Evolutionary conservation across 2,797 vertebrate genomes (phyloP).

Genomic region (Lagorchestes hirsutus): DNA sequence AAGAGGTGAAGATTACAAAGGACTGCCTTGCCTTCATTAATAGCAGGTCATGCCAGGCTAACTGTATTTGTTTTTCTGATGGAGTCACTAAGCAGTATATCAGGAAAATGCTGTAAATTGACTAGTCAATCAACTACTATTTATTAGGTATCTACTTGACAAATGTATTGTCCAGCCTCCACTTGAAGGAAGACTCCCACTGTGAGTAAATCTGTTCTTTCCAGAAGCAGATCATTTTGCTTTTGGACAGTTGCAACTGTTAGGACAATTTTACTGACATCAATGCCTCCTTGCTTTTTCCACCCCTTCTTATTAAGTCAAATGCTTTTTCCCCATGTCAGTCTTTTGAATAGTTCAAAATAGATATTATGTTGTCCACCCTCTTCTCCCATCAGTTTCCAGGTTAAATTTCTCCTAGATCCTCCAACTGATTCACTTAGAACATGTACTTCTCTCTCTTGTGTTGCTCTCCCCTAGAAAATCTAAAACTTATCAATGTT

Average conservation of each 20-base stretch:
- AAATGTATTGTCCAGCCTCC: not conserved
- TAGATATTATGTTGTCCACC: not conserved
- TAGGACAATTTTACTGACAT: not conserved
- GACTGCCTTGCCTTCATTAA: not conserved
- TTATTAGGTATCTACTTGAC: not conserved
- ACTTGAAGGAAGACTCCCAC: not conserved
- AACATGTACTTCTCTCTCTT: not conserved
- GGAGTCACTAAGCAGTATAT: not conserved
- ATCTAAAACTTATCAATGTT: not conserved
- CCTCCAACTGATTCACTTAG: not conserved
- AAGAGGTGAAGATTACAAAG: not conserved
- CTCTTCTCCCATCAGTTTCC: not conserved
- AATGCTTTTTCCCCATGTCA: not conserved
- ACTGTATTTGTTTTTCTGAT: not conserved
- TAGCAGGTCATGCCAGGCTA: not conserved
- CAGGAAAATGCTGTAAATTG: not conserved
- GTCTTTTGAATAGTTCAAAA: not conserved
- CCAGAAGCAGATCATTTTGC: not conserved
- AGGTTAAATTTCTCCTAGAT: not conserved
- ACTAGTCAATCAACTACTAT: not conserved
- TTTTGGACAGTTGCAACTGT: not conserved
- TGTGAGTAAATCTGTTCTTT: not conserved
- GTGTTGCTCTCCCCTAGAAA: not conserved
- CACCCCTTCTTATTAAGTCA: not conserved
- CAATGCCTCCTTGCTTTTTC: not conserved